Conservation (phyloP, 2,797 vertebrate genomes). For the Oryzias sinensis region DNA sequence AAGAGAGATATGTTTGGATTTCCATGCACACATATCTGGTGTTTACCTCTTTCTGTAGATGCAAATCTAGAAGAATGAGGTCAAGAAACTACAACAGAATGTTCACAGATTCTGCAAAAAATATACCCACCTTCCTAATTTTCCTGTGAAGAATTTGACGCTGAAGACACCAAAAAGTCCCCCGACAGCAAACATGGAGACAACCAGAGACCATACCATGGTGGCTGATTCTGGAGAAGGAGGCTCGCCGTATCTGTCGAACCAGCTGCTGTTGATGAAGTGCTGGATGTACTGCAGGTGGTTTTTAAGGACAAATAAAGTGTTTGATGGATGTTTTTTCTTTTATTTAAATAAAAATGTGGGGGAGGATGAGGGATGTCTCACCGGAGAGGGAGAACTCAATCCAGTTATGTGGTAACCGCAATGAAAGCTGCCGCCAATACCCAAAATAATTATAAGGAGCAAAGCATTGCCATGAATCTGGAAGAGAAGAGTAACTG, state of each 20-base stretch:
- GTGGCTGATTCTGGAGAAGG: slow-evolving; percentile 67
- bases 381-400: slow-evolving; percentile 85
- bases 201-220: slow-evolving; percentile 81
- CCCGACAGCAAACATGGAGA: slow-evolving; percentile 77
- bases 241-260: slow-evolving; percentile 63
- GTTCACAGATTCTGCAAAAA: background rate
- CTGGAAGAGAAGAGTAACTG: slow-evolving; percentile 39
- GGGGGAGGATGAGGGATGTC: background rate
- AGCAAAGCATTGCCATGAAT: slow-evolving; percentile 65
- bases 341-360: background rate
- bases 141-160: slow-evolving; percentile 64
- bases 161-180: slow-evolving; percentile 74
- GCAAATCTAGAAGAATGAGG: no score
- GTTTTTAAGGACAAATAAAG: background rate
- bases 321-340: background rate
- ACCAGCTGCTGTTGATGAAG: slow-evolving; percentile 84
- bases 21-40: no score
- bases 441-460: slow-evolving; percentile 78
- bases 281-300: slow-evolving; percentile 75
- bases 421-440: slow-evolving; percentile 81
- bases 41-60: no score
- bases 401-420: slow-evolving; percentile 79
- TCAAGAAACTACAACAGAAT: no score
- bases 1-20: no score
- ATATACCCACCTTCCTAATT: slow-evolving; percentile 78